Conservation (phyloP, 2,797 vertebrate species). For the Enteromius fasciolatus region DNA sequence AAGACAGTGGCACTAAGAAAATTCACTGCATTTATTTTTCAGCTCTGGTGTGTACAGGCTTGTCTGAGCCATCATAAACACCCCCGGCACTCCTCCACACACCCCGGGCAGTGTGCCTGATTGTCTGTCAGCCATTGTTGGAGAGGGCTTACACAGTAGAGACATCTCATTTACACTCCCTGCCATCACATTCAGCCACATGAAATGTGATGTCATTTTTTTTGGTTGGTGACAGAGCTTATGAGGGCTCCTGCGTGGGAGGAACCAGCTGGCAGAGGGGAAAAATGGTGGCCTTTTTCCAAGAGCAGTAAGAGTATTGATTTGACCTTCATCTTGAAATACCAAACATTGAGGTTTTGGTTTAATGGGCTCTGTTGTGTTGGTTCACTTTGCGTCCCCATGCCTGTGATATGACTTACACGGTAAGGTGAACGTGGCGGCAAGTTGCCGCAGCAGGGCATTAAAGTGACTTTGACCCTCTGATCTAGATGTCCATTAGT, state of each 20-base stretch:
- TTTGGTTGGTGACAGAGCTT: conserved; percentile 36
- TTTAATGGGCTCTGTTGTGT: conserved; percentile 22
- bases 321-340: conserved; percentile 61
- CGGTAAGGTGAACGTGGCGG: background rate
- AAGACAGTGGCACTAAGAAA: background rate
- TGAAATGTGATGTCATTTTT: conserved; percentile 47
- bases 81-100: conserved; percentile 34
- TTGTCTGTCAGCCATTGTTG: conserved; percentile 60
- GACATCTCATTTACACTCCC: conserved; percentile 56
- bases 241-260: conserved; percentile 22
- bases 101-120: conserved; percentile 51
- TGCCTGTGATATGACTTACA: conserved; percentile 36
- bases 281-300: conserved; percentile 39
- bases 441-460: background rate
- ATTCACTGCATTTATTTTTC: conserved; percentile 32
- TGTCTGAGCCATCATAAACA: conserved; percentile 50
- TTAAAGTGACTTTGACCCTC: conserved; percentile 40
- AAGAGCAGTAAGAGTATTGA: conserved; percentile 49
- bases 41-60: conserved; percentile 37
- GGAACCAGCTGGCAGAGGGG: conserved; percentile 40
- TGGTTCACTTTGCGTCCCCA: conserved; percentile 20
- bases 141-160: conserved; percentile 54
- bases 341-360: conserved; percentile 46
- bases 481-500: conserved; percentile 26
- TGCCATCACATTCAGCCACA: conserved; percentile 37